Percentiles rank a stretch among this genome's conserved stretches.
Conservation (phyloP, 2,888 invertebrate genomes). For the Augochlorella aurata region DNA sequence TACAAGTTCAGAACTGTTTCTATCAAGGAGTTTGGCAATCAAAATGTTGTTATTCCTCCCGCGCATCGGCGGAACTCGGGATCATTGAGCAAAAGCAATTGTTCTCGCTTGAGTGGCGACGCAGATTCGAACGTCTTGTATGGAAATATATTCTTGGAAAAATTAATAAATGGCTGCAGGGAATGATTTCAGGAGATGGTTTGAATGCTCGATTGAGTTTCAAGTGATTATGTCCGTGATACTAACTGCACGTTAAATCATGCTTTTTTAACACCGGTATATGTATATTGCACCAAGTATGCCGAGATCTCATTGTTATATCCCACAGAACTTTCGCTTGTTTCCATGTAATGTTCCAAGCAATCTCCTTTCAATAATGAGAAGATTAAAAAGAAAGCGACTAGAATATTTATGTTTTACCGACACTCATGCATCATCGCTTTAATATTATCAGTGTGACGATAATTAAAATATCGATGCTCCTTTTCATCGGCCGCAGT, state of each 20-base stretch:
- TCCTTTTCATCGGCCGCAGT: background rate
- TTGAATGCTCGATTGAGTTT: constrained; percentile 1
- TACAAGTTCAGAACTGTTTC: background rate
- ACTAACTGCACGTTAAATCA: background rate
- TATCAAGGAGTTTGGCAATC: background rate
- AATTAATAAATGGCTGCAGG: background rate
- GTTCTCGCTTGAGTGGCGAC: constrained; percentile 26
- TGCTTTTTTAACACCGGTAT: constrained; percentile 14
- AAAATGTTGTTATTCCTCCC: background rate
- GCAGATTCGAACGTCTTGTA: background rate
- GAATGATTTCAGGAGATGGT: constrained; percentile 9
- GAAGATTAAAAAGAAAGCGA: background rate
- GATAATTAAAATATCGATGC: background rate
- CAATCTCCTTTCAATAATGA: background rate
- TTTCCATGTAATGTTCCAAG: background rate
- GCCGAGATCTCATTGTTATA: constrained; percentile 20
- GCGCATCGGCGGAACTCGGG: constrained; percentile 39
- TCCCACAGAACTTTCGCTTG: background rate
- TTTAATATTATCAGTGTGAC: background rate
- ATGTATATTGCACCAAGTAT: background rate
- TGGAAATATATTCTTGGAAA: constrained; percentile 1
- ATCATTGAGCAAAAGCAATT: constrained; percentile 43
- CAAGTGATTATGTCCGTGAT: background rate
- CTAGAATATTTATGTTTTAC: background rate
- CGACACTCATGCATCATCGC: background rate